A percentile compares a stretch with the other conserved stretches of the same genome.
Conservation (phyloP, 2,888 invertebrate genomes). For the Cantharis rustica region DNA sequence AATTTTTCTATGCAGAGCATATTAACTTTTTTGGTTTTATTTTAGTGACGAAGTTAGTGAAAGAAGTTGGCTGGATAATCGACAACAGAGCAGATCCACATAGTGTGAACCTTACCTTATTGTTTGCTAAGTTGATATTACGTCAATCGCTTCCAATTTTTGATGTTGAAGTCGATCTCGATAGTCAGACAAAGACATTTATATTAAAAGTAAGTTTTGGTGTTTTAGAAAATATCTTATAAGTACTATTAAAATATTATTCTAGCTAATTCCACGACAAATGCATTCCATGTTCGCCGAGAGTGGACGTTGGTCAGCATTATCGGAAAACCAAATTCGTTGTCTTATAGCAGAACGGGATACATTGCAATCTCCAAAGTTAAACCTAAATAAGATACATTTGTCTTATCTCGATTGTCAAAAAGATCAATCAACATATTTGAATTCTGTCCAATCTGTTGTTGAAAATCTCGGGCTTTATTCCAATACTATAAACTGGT, state of each 20-base stretch:
- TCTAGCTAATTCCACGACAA: slow-evolving; percentile 38
- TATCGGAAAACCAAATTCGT: slow-evolving; percentile 34
- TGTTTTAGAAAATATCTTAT: slow-evolving; percentile 8
- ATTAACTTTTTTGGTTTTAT: neutral
- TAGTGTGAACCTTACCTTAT: slow-evolving; percentile 32
- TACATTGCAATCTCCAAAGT: slow-evolving; percentile 19
- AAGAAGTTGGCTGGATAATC: slow-evolving; percentile 29
- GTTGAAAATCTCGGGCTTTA: slow-evolving; percentile 34
- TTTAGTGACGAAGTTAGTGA: slow-evolving; percentile 34
- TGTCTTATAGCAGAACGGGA: slow-evolving; percentile 34
- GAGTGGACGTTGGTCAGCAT: slow-evolving; percentile 35
- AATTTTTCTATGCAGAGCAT: neutral
- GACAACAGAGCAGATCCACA: neutral
- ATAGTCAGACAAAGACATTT: slow-evolving; percentile 32
- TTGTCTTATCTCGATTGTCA: slow-evolving; percentile 34
- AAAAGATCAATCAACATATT: slow-evolving; percentile 33
- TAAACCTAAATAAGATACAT: slow-evolving; percentile 36
- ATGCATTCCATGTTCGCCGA: slow-evolving; percentile 26
- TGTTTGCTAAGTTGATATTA: slow-evolving; percentile 38
- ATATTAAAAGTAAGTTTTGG: slow-evolving; percentile 31
- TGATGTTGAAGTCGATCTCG: slow-evolving; percentile 39
- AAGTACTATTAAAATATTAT: neutral
- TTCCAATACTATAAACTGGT: slow-evolving; percentile 2
- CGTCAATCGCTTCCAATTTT: slow-evolving; percentile 39
- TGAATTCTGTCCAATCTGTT: slow-evolving; percentile 35